phyloP scores from a whole-genome alignment of 1,140 invertebrate species.

The Sminthurinus signatus region DNA sequence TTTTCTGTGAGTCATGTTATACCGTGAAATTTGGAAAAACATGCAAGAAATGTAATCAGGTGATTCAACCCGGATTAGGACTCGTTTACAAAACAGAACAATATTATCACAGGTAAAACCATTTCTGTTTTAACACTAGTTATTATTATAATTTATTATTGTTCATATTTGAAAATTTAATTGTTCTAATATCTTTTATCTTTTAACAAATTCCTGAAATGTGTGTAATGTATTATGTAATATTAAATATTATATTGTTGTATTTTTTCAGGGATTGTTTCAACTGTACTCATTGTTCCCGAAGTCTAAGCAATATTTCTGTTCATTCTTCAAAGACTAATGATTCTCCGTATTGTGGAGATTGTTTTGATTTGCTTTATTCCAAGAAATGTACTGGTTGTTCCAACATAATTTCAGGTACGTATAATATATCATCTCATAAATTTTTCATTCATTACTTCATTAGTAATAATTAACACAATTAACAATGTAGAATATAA shows the following conservation, averaged over 20 bases:
- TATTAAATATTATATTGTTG: too few relatives aligned
- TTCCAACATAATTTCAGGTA: slow-evolving; percentile 21
- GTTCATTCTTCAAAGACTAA: slow-evolving; percentile 15
- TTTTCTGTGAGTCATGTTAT: slow-evolving; percentile 21
- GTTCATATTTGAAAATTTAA: too few relatives aligned
- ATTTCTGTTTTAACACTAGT: too few relatives aligned
- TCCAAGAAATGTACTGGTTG: slow-evolving; percentile 19
- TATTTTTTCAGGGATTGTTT: too few relatives aligned
- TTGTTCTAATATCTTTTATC: too few relatives aligned
- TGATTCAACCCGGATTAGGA: slow-evolving; percentile 11
- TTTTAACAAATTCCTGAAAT: too few relatives aligned
- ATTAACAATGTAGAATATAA: too few relatives aligned
- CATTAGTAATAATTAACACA: too few relatives aligned
- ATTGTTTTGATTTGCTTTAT: slow-evolving; percentile 19
- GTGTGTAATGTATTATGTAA: slow-evolving; percentile 15
- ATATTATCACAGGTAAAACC: slow-evolving; percentile 12
- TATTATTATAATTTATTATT: too few relatives aligned
- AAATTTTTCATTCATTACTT: not conserved
- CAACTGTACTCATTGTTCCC: too few relatives aligned
- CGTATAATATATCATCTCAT: too few relatives aligned
- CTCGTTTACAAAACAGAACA: slow-evolving; percentile 15
- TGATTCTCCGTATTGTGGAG: slow-evolving; percentile 12
- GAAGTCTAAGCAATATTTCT: not conserved
- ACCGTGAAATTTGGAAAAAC: slow-evolving; percentile 20
- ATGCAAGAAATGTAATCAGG: slow-evolving; percentile 22